Evolutionary conservation across 2,888 invertebrate genomes (phyloP).

Genomic region (Rhamnusium bicolor): DNA sequence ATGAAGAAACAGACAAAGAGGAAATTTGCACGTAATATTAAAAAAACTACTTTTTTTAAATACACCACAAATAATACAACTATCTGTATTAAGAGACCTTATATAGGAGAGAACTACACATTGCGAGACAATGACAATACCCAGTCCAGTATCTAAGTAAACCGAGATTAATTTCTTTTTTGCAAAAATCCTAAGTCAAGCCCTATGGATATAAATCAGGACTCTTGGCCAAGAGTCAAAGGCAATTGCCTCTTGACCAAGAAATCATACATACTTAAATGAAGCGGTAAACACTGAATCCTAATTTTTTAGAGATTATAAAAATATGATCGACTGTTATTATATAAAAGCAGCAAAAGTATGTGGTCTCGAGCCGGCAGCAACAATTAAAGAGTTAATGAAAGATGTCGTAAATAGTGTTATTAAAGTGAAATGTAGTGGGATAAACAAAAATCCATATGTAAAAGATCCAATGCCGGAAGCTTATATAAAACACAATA

Average conservation of each 20-base stretch:
- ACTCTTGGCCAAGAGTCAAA: too few species aligned
- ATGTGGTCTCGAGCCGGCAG: slow-evolving; percentile 72
- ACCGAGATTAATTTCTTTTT: too few species aligned
- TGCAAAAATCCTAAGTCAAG: too few species aligned
- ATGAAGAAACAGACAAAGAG: slow-evolving; percentile 69
- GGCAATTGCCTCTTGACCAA: too few species aligned
- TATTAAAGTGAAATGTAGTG: slow-evolving; percentile 58
- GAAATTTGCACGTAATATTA: slow-evolving; percentile 69
- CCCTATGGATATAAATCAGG: too few species aligned
- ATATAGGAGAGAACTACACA: too few species aligned
- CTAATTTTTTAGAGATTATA: slow-evolving; percentile 67
- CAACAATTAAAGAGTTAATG: slow-evolving; percentile 65
- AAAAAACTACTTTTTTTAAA: not conserved
- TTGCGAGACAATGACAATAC: too few species aligned
- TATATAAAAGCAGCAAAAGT: slow-evolving; percentile 72
- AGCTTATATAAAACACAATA: slow-evolving; percentile 49
- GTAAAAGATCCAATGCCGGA: slow-evolving; percentile 62
- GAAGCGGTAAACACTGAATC: slow-evolving; percentile 21
- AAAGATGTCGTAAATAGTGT: slow-evolving; percentile 62
- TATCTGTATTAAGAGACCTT: too few species aligned
- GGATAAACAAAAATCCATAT: slow-evolving; percentile 54
- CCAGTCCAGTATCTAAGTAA: too few species aligned
- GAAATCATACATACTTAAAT: too few species aligned
- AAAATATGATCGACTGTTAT: slow-evolving; percentile 72
- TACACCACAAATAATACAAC: too few species aligned